A percentile compares a stretch with the other conserved stretches of the same genome.
These are phyloP conservation scores for Trilocha varians DNA, from an alignment of 2,888 invertebrate species.

Conservation along the genomic window DNA sequence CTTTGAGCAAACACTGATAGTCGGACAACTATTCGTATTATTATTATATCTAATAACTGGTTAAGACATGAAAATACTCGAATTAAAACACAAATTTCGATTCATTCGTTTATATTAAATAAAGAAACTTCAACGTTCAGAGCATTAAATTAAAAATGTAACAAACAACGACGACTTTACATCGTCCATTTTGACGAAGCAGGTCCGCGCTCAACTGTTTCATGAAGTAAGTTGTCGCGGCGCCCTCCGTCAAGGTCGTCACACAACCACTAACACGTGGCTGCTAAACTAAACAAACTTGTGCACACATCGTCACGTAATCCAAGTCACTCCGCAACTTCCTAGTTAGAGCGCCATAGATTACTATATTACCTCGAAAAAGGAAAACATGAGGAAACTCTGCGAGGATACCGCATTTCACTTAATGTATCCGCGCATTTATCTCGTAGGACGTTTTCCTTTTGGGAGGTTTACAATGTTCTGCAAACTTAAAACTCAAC, in stretches of 20 bases:
- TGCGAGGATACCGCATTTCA: conserved; percentile 52
- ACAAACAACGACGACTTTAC: conserved; percentile 56
- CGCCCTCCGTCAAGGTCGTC: conserved; percentile 42
- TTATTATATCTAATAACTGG: neutral
- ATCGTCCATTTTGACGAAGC: conserved; percentile 43
- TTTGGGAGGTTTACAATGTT: conserved; percentile 55
- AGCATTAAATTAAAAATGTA: conserved; percentile 72
- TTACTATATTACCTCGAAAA: conserved; percentile 41
- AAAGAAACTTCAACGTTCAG: conserved; percentile 73
- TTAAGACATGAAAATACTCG: neutral
- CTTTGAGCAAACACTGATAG: too few relatives aligned
- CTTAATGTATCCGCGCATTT: conserved; percentile 52
- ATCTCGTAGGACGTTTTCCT: conserved; percentile 49
- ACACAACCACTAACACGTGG: conserved; percentile 49
- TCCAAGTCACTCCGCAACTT: conserved; percentile 64
- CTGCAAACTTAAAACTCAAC: conserved; percentile 26
- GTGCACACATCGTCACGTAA: conserved; percentile 48
- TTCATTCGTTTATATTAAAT: conserved; percentile 74
- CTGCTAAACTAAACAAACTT: conserved; percentile 47
- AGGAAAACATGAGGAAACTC: conserved; percentile 52
- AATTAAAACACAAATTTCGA: conserved; percentile 37
- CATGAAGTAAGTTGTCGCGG: conserved; percentile 33
- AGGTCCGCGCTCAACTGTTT: conserved; percentile 31
- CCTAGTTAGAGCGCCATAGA: conserved; percentile 53
- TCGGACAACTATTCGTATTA: too few relatives aligned